Evolutionary conservation across 2,888 invertebrate species (phyloP).

Genomic region (Drosophila austrosaltans): DNA sequence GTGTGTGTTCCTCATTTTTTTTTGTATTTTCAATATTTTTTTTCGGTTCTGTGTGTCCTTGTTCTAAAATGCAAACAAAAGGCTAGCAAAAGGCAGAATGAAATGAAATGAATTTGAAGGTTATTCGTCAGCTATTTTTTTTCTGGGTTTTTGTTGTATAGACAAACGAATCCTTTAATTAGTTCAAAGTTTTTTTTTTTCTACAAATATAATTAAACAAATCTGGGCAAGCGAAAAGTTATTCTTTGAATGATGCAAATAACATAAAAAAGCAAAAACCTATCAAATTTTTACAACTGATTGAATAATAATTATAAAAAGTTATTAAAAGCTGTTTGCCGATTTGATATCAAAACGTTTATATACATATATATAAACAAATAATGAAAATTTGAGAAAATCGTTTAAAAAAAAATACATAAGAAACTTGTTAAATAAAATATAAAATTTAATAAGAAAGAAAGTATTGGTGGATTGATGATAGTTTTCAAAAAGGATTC

Average conservation of each 20-base stretch:
- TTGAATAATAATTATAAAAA: background rate
- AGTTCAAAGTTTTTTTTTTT: slow-evolving; percentile 22
- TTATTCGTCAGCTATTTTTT: slow-evolving; percentile 16
- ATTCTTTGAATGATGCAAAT: background rate
- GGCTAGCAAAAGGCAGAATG: slow-evolving; percentile 13
- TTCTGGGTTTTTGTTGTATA: background rate
- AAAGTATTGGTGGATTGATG: too few relatives aligned
- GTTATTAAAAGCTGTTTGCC: too few relatives aligned
- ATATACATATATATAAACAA: background rate
- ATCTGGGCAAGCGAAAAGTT: slow-evolving; percentile 21
- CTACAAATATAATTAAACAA: slow-evolving; percentile 47
- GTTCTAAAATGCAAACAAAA: slow-evolving; percentile 13
- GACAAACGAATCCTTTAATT: slow-evolving; percentile 19
- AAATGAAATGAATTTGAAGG: slow-evolving; percentile 29
- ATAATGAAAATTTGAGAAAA: background rate
- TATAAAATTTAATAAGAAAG: background rate
- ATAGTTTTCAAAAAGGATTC: too few relatives aligned
- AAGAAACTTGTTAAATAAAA: background rate
- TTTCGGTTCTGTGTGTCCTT: slow-evolving; percentile 21
- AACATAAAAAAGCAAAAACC: background rate
- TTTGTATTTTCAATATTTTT: background rate
- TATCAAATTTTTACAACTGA: background rate
- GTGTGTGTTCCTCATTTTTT: slow-evolving; percentile 13
- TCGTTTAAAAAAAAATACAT: background rate
- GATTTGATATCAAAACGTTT: too few relatives aligned